A percentile compares a stretch with the other conserved stretches of the same genome.
phyloP scores from a whole-genome alignment of 2,888 invertebrate genomes.

The Pherbina coryleti region DNA sequence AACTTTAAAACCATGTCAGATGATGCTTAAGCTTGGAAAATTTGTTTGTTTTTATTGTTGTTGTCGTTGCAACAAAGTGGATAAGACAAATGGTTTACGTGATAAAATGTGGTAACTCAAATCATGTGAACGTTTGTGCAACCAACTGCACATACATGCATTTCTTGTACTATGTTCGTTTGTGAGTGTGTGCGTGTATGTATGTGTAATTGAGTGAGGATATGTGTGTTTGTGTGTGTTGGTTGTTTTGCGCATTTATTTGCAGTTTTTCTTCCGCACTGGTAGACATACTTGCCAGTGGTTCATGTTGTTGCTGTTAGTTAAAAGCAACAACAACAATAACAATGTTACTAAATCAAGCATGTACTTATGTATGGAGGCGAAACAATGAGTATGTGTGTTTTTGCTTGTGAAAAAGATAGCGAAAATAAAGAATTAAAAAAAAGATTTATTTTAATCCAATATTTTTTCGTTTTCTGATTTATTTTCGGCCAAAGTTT shows the following conservation, averaged over 20 bases:
- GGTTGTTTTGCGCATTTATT: slow-evolving; percentile 56
- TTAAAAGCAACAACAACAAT: slow-evolving; percentile 20
- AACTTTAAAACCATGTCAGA: slow-evolving; percentile 38
- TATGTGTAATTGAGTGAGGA: slow-evolving; percentile 38
- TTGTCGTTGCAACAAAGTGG: slow-evolving; percentile 61
- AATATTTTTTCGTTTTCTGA: neutral
- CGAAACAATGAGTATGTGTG: neutral
- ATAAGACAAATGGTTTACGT: slow-evolving; percentile 66
- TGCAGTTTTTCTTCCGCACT: slow-evolving; percentile 51
- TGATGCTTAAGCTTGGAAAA: slow-evolving; percentile 58
- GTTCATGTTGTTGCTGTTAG: slow-evolving; percentile 48
- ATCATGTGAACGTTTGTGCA: slow-evolving; percentile 58
- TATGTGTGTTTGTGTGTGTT: slow-evolving; percentile 27
- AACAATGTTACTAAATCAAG: slow-evolving; percentile 4
- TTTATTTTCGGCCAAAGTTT: neutral
- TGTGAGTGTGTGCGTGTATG: neutral
- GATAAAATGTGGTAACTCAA: slow-evolving; percentile 66
- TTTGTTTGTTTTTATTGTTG: slow-evolving; percentile 24
- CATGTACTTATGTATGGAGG: neutral
- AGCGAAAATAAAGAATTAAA: neutral
- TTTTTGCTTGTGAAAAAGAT: neutral
- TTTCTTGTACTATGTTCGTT: no score
- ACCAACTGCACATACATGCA: slow-evolving; percentile 43
- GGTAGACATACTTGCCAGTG: slow-evolving; percentile 43
- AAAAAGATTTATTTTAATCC: neutral